Evolutionary conservation across 2,888 invertebrate species (phyloP), one percentile per base, ranked within the genome.

Genomic region (Neoitamus cyanurus): DNA sequence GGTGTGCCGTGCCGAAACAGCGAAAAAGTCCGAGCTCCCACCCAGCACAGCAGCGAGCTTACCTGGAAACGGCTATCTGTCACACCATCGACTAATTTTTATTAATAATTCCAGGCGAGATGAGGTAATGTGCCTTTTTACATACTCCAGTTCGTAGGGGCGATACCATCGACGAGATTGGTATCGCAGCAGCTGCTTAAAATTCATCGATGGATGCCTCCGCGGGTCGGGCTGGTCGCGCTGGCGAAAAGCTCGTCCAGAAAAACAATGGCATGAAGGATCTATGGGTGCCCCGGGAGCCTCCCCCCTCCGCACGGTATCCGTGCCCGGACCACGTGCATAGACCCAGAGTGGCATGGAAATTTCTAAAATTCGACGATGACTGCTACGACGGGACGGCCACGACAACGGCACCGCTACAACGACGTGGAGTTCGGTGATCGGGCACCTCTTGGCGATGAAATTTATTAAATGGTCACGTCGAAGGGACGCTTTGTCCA

Each of bases 381-480:
- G 80, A 20, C 69, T 20, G 15, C 42, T 2, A 25, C 31, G 70
- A 0, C 34, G 70, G 30, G 28, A 20, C 70, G 31, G 34, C 58
- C 15, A 25, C 58, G 42, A 42, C 42, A 42, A 5, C 58, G 25
- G 25, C 15, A 25, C 58, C 15, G 25, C n/a, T n/a, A n/a, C 48
- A 9, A 7, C 58, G 58, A 25, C 58, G 30, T 13, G 75, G 69
- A 48, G 46, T 83, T 73, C 83, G 73, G 31, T 48, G 83, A 83
- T 83, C 83, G 34, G 58, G 30, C 83, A 72, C 28, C 31, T 83
- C 58, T 46, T n/a, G 48, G 28, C 78, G n/a, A 48, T 72, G 36
- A 58, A 83, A 83, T 83, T 83, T 83, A 83, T 83, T 83, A 83
- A 83, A 83, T 72, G 83, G 83, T 83, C 83, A 83, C 83, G 83